Base-by-base conservation (phyloP, 1,140 invertebrate species). In the Plectrocnemia conspersa region DNA sequence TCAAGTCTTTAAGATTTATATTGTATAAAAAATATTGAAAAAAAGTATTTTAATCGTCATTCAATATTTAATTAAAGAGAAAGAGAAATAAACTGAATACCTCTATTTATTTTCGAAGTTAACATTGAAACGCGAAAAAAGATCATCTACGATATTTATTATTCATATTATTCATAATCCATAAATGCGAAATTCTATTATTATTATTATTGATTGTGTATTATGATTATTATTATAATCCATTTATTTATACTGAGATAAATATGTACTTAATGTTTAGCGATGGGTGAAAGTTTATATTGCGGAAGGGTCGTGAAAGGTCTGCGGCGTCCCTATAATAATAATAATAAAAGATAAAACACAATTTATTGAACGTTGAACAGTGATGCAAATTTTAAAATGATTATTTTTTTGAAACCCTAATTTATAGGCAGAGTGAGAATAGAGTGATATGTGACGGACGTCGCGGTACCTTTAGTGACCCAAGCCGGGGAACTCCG, bases 31-130 rank as follows among this genome's bases (percentile, higher is more conserved):
- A 35, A 33, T 47, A 16, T 33, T 21, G 27, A 50, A 49, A 50
- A 36, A 50, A n/a, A 15, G 47, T 50, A 50, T 50, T 50, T 50
- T 50, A 50, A 48, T 48, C 46, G 47, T 50, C 47, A 50, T 50
- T 50, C 47, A 50, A 50, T 50, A 38, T 50, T 50, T 38, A 50
- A 38, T 9, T 38, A 9, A 50, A 38, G 25, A 50, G 25, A 15
- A 50, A 50, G 33, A 50, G 33, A 61, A 61, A 57, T 57, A 56
- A 61, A 61, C 59, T 56, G 59, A 61, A 57, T 60, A 61, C 59
- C 58, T 60, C 58, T 60, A 60, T 60, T 60, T 60, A 56, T 60
- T 61, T 61, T 61, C 58, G 46, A 42, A 55, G 58, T 59, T 52
- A 50, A 32, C 47, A 44, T 27, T 44, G 29, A 40, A 19, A 49